Percentiles rank a stretch among this genome's conserved stretches.
These are phyloP conservation scores for Nilaparvata lugens DNA, from an alignment of 1,140 invertebrate species.

Conservation along the genomic window DNA sequence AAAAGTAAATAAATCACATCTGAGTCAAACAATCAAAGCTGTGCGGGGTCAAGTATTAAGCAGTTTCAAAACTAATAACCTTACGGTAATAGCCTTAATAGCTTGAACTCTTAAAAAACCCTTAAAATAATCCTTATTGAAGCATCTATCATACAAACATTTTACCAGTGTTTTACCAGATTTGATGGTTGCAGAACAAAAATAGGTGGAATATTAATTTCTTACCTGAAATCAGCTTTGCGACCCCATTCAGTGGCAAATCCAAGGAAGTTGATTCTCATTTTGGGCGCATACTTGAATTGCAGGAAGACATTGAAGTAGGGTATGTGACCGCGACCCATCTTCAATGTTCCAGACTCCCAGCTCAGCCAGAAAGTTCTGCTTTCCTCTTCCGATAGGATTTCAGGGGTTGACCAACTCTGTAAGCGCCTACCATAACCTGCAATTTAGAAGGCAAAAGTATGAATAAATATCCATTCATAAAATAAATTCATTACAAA, in stretches of 20 bases:
- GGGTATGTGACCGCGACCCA: constrained; percentile 42
- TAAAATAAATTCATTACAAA: too few relatives aligned
- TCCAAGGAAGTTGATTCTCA: constrained; percentile 47
- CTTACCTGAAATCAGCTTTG: constrained; percentile 51
- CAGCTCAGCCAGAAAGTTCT: constrained; percentile 51
- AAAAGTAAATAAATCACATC: too few relatives aligned
- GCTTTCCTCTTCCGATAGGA: constrained; percentile 39
- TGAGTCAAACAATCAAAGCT: too few relatives aligned
- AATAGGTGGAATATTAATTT: background rate
- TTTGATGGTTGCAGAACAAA: background rate
- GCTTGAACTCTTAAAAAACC: too few relatives aligned
- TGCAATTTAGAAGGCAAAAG: constrained; percentile 28
- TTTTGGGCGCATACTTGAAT: constrained; percentile 45
- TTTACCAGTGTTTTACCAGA: too few relatives aligned
- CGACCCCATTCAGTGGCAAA: constrained; percentile 49
- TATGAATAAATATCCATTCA: too few relatives aligned
- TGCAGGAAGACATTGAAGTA: constrained; percentile 40
- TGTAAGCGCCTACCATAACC: constrained; percentile 48
- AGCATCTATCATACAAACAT: too few relatives aligned
- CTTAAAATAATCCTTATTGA: too few relatives aligned
- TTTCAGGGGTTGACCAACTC: constrained; percentile 41
- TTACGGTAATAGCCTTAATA: too few relatives aligned
- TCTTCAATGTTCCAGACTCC: constrained; percentile 44
- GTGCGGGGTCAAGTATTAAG: too few relatives aligned
- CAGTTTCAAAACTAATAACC: too few relatives aligned